Percentiles rank a stretch among this genome's conserved stretches.
Evolutionary conservation across 2,888 invertebrate species (phyloP).

Genomic region (Caenorhabditis virilis): DNA sequence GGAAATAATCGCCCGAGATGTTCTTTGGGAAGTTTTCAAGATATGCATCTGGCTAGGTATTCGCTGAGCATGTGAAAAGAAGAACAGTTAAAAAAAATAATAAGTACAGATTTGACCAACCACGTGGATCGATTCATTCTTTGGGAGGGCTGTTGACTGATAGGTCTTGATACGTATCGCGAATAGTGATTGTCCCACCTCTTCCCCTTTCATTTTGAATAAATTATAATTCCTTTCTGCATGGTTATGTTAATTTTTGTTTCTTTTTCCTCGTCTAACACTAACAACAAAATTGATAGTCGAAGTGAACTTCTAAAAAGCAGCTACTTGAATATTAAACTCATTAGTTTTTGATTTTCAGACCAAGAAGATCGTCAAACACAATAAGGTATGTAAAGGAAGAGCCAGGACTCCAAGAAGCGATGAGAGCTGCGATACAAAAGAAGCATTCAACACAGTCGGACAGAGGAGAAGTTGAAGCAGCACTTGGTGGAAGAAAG

Average conservation of each 20-base stretch:
- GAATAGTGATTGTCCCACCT: not conserved
- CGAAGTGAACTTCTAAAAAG: too few relatives aligned
- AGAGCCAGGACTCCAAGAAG: constrained; percentile 21
- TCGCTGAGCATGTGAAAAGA: not conserved
- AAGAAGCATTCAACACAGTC: constrained; percentile 26
- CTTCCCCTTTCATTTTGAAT: not conserved
- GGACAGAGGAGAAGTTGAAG: constrained; percentile 11
- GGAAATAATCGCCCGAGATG: constrained; percentile 30
- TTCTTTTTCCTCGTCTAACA: too few relatives aligned
- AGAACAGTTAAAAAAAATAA: not conserved
- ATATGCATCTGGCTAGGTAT: constrained; percentile 33
- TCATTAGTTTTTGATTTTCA: constrained; percentile 15
- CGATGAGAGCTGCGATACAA: constrained; percentile 4
- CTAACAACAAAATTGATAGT: too few relatives aligned
- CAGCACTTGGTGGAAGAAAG: not conserved
- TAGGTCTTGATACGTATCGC: constrained; percentile 11
- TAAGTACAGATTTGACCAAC: constrained; percentile 41
- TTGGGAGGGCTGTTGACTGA: constrained; percentile 30
- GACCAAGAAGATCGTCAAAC: constrained; percentile 10
- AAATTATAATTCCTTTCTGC: not conserved
- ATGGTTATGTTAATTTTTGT: not conserved
- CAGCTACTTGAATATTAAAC: too few relatives aligned
- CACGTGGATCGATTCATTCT: constrained; percentile 49
- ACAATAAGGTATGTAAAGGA: constrained; percentile 6
- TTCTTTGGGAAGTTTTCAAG: constrained; percentile 34